Percentiles rank a stretch among this genome's conserved stretches.
Evolutionary conservation across 2,797 vertebrate genomes (phyloP).

Genomic region (Microchirus variegatus): DNA sequence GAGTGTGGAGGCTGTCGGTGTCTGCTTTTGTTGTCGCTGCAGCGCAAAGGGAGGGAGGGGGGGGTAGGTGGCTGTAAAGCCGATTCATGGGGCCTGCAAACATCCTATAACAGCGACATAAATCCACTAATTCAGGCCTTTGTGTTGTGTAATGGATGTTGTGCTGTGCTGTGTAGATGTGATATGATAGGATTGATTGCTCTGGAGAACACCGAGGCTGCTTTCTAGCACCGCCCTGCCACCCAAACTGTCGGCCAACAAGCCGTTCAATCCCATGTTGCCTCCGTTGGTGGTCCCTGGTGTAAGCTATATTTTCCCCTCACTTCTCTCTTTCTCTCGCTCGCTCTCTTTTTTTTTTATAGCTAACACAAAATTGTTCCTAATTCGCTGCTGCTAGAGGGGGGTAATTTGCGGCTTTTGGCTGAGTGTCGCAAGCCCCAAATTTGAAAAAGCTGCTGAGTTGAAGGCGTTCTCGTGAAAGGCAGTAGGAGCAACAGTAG

Average conservation of each 20-base stretch:
- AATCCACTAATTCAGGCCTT: slow-evolving; percentile 76
- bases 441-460: slow-evolving; percentile 86
- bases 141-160: slow-evolving; percentile 74
- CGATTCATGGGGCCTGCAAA: slow-evolving; percentile 67
- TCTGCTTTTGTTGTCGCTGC: slow-evolving; percentile 37
- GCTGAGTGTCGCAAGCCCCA: slow-evolving; percentile 84
- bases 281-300: slow-evolving; percentile 85
- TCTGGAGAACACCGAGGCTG: slow-evolving; percentile 66
- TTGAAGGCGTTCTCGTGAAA: slow-evolving; percentile 75
- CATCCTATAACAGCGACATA: slow-evolving; percentile 71
- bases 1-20: slow-evolving; percentile 18
- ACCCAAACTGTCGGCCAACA: slow-evolving; percentile 79
- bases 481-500: slow-evolving; percentile 59
- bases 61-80: slow-evolving; percentile 62
- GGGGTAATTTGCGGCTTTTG: slow-evolving; percentile 88
- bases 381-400: slow-evolving; percentile 88
- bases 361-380: slow-evolving; percentile 88
- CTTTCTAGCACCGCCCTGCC: slow-evolving; percentile 79
- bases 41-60: slow-evolving; percentile 49
- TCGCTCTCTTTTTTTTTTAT: slow-evolving; percentile 79
- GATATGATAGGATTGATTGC: slow-evolving; percentile 80
- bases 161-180: slow-evolving; percentile 65
- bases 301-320: slow-evolving; percentile 85
- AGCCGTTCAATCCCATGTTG: slow-evolving; percentile 74
- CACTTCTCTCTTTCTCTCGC: slow-evolving; percentile 70